Evolutionary conservation across 2,113 vertebrate genomes (phyloP).

Genomic region (Cepphus grylle): DNA sequence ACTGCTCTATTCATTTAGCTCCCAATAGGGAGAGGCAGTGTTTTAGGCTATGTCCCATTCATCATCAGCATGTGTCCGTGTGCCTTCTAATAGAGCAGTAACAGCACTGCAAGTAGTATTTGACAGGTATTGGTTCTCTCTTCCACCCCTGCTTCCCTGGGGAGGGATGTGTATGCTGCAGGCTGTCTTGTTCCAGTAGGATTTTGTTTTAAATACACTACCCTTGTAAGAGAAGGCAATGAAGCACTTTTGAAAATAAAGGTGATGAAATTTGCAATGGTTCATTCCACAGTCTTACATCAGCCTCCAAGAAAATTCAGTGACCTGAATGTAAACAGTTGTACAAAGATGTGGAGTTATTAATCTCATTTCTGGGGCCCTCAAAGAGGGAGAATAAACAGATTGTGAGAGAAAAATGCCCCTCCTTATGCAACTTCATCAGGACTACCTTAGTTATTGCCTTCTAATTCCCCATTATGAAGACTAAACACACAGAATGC

Average conservation of each 20-base stretch:
- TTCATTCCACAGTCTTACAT: neutral
- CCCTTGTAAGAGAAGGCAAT: neutral
- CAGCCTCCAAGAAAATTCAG: neutral
- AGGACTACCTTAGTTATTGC: neutral
- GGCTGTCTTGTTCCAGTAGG: neutral
- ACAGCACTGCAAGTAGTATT: neutral
- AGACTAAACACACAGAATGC: neutral
- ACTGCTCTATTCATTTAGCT: neutral
- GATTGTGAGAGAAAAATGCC: neutral
- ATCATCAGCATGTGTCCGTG: neutral
- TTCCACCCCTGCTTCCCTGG: neutral
- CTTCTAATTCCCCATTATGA: neutral
- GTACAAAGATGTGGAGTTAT: neutral
- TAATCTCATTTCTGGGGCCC: neutral
- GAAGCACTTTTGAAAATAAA: neutral
- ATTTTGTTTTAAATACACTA: neutral
- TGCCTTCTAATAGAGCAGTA: neutral
- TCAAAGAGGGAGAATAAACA: neutral
- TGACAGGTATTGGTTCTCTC: neutral
- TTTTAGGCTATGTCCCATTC: neutral
- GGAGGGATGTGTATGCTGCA: neutral
- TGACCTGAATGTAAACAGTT: neutral
- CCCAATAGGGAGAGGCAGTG: neutral
- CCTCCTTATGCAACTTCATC: neutral
- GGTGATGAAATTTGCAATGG: neutral